Conservation (phyloP, 1,140 invertebrate species). For the Asobara japonica region DNA sequence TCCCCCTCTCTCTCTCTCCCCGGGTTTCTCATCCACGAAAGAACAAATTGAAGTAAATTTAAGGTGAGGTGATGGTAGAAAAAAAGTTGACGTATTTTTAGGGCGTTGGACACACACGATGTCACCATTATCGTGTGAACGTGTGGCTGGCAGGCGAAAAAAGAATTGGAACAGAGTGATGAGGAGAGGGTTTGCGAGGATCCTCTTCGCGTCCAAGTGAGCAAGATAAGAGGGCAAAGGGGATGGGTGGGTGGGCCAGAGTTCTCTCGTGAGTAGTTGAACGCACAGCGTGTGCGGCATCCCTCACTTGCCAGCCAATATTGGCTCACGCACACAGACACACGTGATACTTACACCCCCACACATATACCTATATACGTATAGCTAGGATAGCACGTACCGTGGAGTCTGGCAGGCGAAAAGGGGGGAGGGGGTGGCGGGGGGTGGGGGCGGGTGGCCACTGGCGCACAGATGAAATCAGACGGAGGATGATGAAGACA, state of each 20-base stretch:
- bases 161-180: background rate
- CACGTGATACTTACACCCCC: background rate
- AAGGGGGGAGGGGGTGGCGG: background rate
- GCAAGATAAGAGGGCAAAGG: conserved; percentile 11
- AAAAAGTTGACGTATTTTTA: conserved; percentile 17
- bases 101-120: background rate
- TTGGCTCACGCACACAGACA: conserved; percentile 45
- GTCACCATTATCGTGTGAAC: conserved; percentile 27
- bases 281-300: conserved; percentile 49
- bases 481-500: conserved; percentile 18
- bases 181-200: conserved; percentile 18
- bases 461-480: conserved; percentile 15
- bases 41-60: background rate
- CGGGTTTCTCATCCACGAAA: background rate
- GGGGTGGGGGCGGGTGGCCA: background rate
- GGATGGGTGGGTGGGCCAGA: background rate
- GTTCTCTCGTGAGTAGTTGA: conserved; percentile 36
- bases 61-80: background rate
- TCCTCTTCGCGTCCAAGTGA: conserved; percentile 26
- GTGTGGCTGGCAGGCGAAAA: conserved; percentile 3
- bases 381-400: background rate
- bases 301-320: conserved; percentile 53
- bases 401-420: background rate
- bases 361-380: background rate
- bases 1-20: background rate